Conservation (phyloP, 2,797 vertebrate genomes). For the Anniella stebbinsi region DNA sequence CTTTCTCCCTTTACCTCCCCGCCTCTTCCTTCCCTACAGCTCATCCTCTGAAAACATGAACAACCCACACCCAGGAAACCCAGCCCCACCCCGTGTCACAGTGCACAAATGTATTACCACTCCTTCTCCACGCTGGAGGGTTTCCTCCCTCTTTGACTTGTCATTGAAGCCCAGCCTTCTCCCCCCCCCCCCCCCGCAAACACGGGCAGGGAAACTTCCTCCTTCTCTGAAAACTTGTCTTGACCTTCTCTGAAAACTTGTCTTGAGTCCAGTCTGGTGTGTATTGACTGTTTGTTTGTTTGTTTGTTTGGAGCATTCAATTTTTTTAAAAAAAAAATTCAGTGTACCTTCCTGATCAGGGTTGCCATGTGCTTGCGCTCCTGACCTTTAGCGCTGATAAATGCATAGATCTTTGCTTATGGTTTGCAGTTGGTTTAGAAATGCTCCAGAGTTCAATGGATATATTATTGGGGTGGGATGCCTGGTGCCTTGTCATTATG, state of each 20-base stretch:
- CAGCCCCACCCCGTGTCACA: background rate
- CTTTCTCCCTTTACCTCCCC: background rate
- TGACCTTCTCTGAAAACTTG: background rate
- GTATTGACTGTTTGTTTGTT: too few species aligned
- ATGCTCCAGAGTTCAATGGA: background rate
- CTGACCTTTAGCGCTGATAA: background rate
- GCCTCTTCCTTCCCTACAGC: background rate
- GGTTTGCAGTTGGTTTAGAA: background rate
- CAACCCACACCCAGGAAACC: slow-evolving; percentile 4
- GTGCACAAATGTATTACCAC: background rate
- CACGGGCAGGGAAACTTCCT: background rate
- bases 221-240: background rate
- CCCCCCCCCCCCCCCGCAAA: too few species aligned
- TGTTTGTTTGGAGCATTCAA: background rate
- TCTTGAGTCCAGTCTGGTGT: background rate
- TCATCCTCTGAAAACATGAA: background rate
- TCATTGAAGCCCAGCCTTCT: background rate
- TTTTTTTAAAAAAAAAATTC: background rate
- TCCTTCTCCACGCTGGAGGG: background rate
- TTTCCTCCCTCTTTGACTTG: background rate
- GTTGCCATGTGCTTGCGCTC: background rate
- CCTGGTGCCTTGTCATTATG: background rate
- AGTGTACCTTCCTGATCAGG: background rate
- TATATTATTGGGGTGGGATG: background rate
- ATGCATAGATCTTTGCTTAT: rapidly evolving